These are phyloP conservation scores for Pollimyrus isidori DNA, from an alignment of 2,113 vertebrate species.

Conservation along the genomic window DNA sequence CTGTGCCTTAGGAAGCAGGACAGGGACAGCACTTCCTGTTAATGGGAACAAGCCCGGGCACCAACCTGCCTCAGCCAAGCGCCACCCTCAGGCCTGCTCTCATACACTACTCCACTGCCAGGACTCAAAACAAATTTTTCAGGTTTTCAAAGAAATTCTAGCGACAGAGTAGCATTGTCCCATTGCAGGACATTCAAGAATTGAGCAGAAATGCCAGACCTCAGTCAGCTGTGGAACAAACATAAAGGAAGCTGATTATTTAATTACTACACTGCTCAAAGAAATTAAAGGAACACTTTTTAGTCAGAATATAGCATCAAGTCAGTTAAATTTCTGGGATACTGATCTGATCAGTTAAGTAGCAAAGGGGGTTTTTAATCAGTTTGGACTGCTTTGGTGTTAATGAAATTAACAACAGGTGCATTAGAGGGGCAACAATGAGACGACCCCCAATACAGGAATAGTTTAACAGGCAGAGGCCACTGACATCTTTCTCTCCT, in stretches of 20 bases:
- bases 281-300: too few species aligned
- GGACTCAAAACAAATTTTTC: background rate
- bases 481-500: too few species aligned
- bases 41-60: background rate
- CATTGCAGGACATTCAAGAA: background rate
- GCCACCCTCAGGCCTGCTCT: background rate
- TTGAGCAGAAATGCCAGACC: background rate
- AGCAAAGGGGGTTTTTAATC: too few species aligned
- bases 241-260: background rate
- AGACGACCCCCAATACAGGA: too few species aligned
- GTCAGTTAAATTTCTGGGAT: too few species aligned
- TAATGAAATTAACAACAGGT: too few species aligned
- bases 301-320: too few species aligned
- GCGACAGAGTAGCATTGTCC: background rate
- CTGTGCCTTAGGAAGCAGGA: background rate
- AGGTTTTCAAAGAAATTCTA: background rate
- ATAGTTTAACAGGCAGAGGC: too few species aligned
- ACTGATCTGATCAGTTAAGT: too few species aligned
- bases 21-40: background rate
- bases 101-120: background rate
- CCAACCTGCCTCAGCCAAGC: background rate
- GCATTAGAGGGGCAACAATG: too few species aligned
- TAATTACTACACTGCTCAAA: background rate
- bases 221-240: background rate
- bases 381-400: too few species aligned